Conservation (phyloP, 2,888 invertebrate species). For the Drosophila limbata region DNA sequence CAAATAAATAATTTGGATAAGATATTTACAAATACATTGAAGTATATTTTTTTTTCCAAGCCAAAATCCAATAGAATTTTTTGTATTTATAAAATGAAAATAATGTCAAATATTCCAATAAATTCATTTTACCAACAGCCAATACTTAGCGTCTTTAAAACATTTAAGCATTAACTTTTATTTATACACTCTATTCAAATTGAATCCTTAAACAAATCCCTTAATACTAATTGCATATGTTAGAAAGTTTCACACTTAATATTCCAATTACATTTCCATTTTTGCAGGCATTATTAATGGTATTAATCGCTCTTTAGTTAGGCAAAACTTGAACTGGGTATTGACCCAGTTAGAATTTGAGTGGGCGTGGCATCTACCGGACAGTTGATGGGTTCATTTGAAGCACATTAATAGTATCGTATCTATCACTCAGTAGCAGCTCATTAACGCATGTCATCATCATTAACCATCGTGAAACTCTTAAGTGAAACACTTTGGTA, state of each 20-base stretch:
- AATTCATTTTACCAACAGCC: background rate
- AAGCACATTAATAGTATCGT: conserved; percentile 31
- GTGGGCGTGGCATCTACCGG: conserved; percentile 13
- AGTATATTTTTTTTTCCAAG: no score
- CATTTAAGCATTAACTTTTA: background rate
- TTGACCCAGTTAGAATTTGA: conserved; percentile 4
- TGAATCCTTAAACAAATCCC: conserved; percentile 2
- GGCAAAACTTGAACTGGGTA: conserved; percentile 1
- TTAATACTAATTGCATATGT: conserved; percentile 11
- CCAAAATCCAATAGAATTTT: no score
- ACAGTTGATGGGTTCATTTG: conserved; percentile 33
- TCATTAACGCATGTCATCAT: conserved; percentile 62
- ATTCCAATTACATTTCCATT: conserved; percentile 9
- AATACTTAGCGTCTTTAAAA: background rate
- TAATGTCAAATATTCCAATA: background rate
- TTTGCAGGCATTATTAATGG: conserved; percentile 9
- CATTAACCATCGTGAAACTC: conserved; percentile 45
- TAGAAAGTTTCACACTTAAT: conserved; percentile 20
- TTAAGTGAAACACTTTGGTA: conserved; percentile 42
- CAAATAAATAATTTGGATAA: no score
- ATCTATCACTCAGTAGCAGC: conserved; percentile 46
- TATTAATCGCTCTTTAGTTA: conserved; percentile 7
- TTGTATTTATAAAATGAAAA: background rate
- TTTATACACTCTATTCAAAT: background rate
- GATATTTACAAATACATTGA: no score